A percentile compares a stretch with the other conserved stretches of the same genome.
Conservation (phyloP, 2,113 vertebrate species). For the Otus sunia region DNA sequence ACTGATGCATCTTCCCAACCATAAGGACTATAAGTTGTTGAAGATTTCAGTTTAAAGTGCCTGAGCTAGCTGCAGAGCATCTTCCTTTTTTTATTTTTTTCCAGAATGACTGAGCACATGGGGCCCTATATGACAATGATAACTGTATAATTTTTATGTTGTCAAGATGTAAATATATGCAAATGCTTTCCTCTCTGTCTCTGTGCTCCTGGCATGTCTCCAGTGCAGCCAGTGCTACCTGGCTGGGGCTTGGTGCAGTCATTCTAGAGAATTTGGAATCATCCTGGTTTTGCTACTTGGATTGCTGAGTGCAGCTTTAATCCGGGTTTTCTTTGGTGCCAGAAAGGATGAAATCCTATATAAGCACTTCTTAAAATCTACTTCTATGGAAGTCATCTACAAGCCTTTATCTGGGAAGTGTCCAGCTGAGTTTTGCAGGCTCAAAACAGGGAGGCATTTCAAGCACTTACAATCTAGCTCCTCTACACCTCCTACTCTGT, state of each 20-base stretch:
- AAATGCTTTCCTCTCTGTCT: neutral
- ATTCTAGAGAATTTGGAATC: neutral
- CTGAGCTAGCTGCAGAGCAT: neutral
- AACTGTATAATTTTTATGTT: neutral
- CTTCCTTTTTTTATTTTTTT: neutral
- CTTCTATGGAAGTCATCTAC: neutral
- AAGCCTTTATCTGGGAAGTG: constrained; percentile 17
- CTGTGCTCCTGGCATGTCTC: neutral
- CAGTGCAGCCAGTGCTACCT: neutral
- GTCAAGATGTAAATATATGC: neutral
- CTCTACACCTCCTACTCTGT: constrained; percentile 47
- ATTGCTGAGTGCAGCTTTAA: neutral
- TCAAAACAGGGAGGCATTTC: constrained; percentile 3
- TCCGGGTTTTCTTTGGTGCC: neutral
- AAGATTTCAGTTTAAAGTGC: neutral
- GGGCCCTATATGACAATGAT: neutral
- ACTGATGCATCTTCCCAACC: neutral
- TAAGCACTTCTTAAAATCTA: neutral
- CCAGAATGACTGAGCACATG: neutral
- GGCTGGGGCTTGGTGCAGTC: neutral
- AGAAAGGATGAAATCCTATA: neutral
- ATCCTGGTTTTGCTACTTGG: neutral
- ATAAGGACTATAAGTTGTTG: neutral
- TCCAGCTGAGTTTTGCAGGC: constrained; percentile 13
- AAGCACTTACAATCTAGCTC: neutral